phyloP scores from a whole-genome alignment of 2,113 vertebrate genomes.

The Saguinus midas region DNA sequence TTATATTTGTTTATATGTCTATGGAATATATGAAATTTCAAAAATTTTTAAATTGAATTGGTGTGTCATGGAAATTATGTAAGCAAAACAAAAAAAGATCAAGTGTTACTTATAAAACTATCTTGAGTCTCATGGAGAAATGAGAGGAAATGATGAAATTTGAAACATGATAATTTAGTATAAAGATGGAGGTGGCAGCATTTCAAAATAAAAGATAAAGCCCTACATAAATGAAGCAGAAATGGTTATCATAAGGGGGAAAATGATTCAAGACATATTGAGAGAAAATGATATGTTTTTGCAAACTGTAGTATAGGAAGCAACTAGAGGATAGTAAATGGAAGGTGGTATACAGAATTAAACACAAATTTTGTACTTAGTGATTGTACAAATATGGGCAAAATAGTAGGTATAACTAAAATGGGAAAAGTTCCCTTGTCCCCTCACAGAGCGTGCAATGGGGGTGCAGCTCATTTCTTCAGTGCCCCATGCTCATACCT shows the following conservation, averaged over 20 bases:
- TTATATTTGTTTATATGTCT: not conserved
- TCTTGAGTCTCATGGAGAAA: not conserved
- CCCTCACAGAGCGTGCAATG: too few relatives aligned
- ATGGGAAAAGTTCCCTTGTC: too few relatives aligned
- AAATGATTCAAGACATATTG: not conserved
- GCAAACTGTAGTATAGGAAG: not conserved
- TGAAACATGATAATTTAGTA: not conserved
- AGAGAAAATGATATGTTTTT: not conserved
- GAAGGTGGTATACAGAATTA: not conserved
- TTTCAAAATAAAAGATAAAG: not conserved
- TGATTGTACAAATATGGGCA: not conserved
- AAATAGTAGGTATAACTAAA: not conserved
- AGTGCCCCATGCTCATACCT: too few relatives aligned
- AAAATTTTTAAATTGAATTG: not conserved
- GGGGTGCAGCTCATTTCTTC: too few relatives aligned
- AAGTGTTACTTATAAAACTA: not conserved
- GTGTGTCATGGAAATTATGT: not conserved
- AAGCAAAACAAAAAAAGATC: not conserved
- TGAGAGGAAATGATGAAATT: not conserved
- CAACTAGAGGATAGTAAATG: rapidly evolving
- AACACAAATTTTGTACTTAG: not conserved
- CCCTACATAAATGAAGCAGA: not conserved
- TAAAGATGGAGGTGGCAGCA: not conserved
- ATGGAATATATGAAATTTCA: not conserved
- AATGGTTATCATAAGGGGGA: not conserved